Evolutionary conservation across 2,113 vertebrate genomes (phyloP).

Genomic region (Nibea coibor): DNA sequence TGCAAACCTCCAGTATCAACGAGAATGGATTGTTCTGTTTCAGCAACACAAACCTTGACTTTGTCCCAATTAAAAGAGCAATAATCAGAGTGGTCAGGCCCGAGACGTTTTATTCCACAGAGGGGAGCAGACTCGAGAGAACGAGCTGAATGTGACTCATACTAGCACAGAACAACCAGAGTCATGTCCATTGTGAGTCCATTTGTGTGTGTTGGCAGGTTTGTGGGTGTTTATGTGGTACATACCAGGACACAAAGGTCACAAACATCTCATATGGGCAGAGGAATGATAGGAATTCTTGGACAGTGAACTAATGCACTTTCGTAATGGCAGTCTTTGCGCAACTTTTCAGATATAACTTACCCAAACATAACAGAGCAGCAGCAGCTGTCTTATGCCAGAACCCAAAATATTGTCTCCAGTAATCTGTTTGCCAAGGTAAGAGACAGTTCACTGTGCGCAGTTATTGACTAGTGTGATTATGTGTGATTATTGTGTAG

Average conservation of each 20-base stretch:
- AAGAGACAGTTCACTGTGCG: neutral
- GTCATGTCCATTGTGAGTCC: slow-evolving; percentile 36
- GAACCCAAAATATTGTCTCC: slow-evolving; percentile 40
- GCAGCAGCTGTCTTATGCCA: slow-evolving; percentile 14
- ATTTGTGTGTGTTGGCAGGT: slow-evolving; percentile 24
- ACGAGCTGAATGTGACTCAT: slow-evolving; percentile 48
- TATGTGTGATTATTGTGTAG: slow-evolving; percentile 48
- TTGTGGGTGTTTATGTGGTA: slow-evolving; percentile 47
- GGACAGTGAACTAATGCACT: slow-evolving; percentile 30
- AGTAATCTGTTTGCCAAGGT: slow-evolving; percentile 22
- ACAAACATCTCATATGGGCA: slow-evolving; percentile 53
- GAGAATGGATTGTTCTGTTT: slow-evolving; percentile 79
- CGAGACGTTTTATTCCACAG: slow-evolving; percentile 44
- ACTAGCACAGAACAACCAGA: slow-evolving; percentile 61
- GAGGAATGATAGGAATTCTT: slow-evolving; percentile 67
- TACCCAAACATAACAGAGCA: slow-evolving; percentile 24
- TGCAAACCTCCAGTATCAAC: slow-evolving; percentile 2
- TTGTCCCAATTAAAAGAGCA: slow-evolving; percentile 37
- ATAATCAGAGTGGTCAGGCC: neutral
- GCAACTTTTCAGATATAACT: slow-evolving; percentile 32
- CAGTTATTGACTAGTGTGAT: slow-evolving; percentile 52
- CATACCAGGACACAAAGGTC: slow-evolving; percentile 65
- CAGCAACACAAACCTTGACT: slow-evolving; percentile 30
- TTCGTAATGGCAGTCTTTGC: slow-evolving; percentile 28
- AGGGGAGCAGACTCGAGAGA: slow-evolving; percentile 18